Evolutionary conservation across 2,888 invertebrate species (phyloP), one percentile per base, ranked within the genome.

Genomic region (Nephrotoma guestfalica): DNA sequence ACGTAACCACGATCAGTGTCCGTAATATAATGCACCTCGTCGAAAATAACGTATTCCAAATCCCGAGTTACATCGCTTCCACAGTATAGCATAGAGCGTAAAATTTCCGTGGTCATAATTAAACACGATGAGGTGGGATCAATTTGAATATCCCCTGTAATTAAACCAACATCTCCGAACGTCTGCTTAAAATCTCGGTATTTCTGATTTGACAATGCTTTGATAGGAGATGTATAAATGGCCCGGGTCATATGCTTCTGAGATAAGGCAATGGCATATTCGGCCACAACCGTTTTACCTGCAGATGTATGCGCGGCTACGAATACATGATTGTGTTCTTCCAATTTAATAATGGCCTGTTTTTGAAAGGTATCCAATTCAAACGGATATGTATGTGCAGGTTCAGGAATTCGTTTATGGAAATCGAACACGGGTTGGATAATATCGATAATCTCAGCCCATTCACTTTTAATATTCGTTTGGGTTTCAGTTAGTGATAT

Each of bases 241-340:
- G 97, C 94, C 89, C 97, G 95, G 0, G 98, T 98, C 93, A 96
- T 96, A 91, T 98, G 97, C 88, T 96, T 95, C 89, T 97, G 95
- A 0, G 98, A 97, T 89, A 99, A 93, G 0, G 99, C 99, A 88
- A 99, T 98, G 0, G 99, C 99, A 91, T 99, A 99, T 92, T 99
- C 99, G 0, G 99, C 99, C 0, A 99, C 98, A 0, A 98, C 99
- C 0, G 99, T 99, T 93, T 99, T 99, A 2, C 91, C 98, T 0
- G 99, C 99, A 0, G 99, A 99, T 0, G 99, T 99, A 90, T 99
- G 99, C 0, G 99, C 99, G 0, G 99, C 98, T 0, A 99, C 99
- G 91, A 99, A 99, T 0, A 99, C 98, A 90, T 98, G 97, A 89
- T 98, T 96, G 13, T 97, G 96, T 89, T 97, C 95, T 92, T 99